Percentiles rank a stretch among this genome's conserved stretches.
Conservation (phyloP, 2,797 vertebrate species). For the Megaceryle alcyon region DNA sequence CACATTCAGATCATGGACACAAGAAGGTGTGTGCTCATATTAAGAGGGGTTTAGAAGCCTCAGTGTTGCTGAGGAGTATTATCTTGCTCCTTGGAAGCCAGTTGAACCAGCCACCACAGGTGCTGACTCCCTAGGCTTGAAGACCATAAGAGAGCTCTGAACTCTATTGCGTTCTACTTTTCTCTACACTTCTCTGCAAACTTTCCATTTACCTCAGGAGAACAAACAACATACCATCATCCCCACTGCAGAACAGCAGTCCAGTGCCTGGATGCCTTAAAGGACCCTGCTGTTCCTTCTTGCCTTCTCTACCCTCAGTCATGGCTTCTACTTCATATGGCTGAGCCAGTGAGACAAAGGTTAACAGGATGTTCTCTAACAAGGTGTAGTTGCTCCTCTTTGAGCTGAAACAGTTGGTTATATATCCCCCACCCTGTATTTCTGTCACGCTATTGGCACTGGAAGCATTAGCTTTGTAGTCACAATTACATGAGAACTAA, state of each 20-base stretch:
- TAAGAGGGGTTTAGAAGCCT: not conserved
- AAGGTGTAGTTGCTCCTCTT: not conserved
- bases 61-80: not conserved
- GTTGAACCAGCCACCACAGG: not conserved
- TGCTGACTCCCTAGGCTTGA: not conserved
- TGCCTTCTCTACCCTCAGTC: not conserved
- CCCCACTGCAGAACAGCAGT: not conserved
- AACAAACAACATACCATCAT: not conserved
- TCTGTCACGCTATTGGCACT: slow-evolving; percentile 47
- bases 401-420: not conserved
- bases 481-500: slow-evolving; percentile 78
- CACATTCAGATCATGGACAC: not conserved
- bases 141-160: not conserved
- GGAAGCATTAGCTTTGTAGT: slow-evolving; percentile 69
- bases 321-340: not conserved
- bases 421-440: not conserved
- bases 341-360: not conserved
- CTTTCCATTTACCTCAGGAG: not conserved
- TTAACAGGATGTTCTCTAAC: not conserved
- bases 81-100: not conserved
- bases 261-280: not conserved
- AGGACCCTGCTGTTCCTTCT: not conserved
- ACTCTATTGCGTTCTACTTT: not conserved
- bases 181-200: not conserved
- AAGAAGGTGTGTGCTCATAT: not conserved